Conservation (phyloP, 2,113 vertebrate species). For the Laticauda colubrina region DNA sequence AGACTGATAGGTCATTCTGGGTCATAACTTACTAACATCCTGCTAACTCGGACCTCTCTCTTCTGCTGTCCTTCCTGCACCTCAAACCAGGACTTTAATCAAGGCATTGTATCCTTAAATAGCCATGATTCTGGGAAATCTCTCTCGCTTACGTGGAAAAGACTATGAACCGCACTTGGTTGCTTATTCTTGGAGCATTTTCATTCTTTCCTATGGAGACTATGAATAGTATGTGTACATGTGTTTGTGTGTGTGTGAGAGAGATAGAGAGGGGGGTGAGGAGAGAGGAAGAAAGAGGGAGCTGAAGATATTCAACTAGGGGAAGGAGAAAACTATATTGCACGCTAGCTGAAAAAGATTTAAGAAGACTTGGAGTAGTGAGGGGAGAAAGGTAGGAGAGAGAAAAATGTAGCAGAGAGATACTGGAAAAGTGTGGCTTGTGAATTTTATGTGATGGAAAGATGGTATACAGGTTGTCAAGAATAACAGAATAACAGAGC, state of each 20-base stretch:
- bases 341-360: background rate
- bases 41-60: background rate
- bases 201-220: background rate
- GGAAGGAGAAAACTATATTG: background rate
- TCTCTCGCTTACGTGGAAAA: background rate
- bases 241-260: background rate
- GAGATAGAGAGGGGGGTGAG: fast-evolving
- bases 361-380: background rate
- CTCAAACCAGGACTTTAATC: background rate
- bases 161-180: background rate
- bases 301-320: background rate
- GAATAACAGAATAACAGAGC: too few species aligned
- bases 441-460: background rate
- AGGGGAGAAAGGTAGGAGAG: background rate
- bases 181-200: background rate
- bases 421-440: background rate
- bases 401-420: background rate
- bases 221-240: background rate
- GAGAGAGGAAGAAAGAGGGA: too few species aligned
- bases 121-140: background rate
- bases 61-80: background rate
- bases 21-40: background rate
- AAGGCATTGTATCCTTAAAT: background rate
- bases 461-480: background rate
- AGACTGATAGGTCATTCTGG: background rate